These are phyloP conservation scores for Brachionus manjavacas DNA, from an alignment of 1,140 invertebrate genomes.

Conservation along the genomic window DNA sequence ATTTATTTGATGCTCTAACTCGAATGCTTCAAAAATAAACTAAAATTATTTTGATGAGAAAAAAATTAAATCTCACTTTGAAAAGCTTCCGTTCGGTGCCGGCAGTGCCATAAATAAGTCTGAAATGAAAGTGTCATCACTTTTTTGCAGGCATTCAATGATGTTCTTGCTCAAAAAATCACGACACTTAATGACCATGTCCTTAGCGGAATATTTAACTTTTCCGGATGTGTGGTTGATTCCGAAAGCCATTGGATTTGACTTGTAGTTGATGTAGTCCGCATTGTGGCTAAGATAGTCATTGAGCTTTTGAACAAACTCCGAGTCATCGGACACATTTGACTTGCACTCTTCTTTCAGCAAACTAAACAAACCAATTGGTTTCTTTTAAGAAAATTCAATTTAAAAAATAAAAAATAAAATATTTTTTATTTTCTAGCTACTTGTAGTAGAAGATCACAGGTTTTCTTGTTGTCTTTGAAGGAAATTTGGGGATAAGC, in stretches of 20 bases:
- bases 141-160: constrained; percentile 39
- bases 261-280: background rate
- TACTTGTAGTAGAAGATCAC: constrained; percentile 24
- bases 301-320: constrained; percentile 24
- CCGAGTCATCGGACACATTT: background rate
- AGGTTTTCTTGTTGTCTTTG: constrained; percentile 12
- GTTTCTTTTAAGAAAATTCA: background rate
- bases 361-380: constrained; percentile 26
- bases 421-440: background rate
- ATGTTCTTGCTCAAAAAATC: constrained; percentile 31
- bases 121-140: constrained; percentile 34
- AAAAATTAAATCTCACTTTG: background rate
- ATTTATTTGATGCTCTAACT: background rate
- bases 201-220: constrained; percentile 8
- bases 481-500: background rate
- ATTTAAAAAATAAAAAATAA: background rate
- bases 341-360: constrained; percentile 27
- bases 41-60: background rate
- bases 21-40: background rate
- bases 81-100: constrained; percentile 18
- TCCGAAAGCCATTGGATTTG: background rate
- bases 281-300: constrained; percentile 13
- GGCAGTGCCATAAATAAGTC: constrained; percentile 13
- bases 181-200: background rate
- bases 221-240: constrained; percentile 26